Evolutionary conservation across 1,140 invertebrate genomes (phyloP).

Genomic region (Protaetia brevitarsis): DNA sequence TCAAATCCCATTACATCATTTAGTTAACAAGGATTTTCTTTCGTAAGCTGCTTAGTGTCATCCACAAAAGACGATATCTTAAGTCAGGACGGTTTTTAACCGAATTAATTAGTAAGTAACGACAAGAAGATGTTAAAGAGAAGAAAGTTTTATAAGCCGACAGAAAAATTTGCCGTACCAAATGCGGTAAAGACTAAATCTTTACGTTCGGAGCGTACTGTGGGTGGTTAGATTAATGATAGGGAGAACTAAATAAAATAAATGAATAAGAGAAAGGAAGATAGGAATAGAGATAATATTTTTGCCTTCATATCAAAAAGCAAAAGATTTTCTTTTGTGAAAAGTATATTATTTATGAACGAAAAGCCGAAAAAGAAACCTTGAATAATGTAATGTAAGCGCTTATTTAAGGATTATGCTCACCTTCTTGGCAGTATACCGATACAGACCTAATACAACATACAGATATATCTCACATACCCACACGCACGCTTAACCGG

Average conservation of each 20-base stretch:
- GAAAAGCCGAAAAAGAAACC: neutral
- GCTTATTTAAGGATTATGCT: slow-evolving; percentile 9
- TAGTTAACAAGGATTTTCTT: neutral
- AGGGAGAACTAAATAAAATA: too few relatives aligned
- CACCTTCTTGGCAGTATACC: neutral
- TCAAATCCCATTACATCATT: slow-evolving; percentile 7
- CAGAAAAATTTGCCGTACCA: neutral
- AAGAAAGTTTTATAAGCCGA: neutral
- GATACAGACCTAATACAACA: neutral
- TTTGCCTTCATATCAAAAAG: neutral
- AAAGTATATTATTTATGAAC: slow-evolving; percentile 3
- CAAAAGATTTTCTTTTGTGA: neutral
- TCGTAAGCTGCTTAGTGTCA: neutral
- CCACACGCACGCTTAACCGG: neutral
- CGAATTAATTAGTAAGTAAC: neutral
- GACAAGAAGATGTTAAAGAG: neutral
- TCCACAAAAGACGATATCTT: neutral
- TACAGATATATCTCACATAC: slow-evolving; percentile 3
- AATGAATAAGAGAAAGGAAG: too few relatives aligned
- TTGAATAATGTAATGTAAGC: slow-evolving; percentile 5
- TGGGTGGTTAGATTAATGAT: too few relatives aligned
- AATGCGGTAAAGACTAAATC: neutral
- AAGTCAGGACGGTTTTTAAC: neutral
- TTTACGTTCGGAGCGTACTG: too few relatives aligned
- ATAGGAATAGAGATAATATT: neutral